Conservation (phyloP, 2,113 vertebrate species). For the Edolisoma coerulescens region DNA sequence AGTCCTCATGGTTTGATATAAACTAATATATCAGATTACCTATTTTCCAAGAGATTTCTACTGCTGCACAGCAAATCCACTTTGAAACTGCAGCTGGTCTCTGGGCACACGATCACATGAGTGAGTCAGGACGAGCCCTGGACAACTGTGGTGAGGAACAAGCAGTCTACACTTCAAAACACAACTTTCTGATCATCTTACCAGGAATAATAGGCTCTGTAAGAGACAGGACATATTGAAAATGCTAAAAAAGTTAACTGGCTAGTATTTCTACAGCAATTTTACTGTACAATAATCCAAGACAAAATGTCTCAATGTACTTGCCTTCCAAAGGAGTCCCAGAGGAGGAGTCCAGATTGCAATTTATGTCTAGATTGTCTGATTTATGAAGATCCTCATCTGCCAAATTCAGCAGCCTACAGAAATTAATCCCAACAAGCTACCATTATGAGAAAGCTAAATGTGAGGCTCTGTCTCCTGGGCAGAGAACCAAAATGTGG, state of each 20-base stretch:
- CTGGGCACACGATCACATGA: fast-evolving
- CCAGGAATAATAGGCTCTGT: not conserved
- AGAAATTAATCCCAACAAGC: not conserved
- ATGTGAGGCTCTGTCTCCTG: not conserved
- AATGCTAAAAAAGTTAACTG: not conserved
- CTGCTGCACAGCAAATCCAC: not conserved
- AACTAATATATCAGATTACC: not conserved
- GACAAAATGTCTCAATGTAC: not conserved
- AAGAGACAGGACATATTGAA: not conserved
- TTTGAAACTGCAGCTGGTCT: not conserved
- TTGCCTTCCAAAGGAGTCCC: not conserved
- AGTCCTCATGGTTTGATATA: not conserved
- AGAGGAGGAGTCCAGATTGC: not conserved
- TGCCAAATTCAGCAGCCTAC: not conserved
- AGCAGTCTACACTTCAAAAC: not conserved
- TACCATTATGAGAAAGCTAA: not conserved
- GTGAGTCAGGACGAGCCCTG: not conserved
- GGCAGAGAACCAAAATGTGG: not conserved
- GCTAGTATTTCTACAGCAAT: not conserved
- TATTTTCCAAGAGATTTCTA: not conserved
- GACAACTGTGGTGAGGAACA: not conserved
- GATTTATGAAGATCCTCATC: constrained; percentile 12
- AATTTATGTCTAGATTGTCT: not conserved
- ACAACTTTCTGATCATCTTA: not conserved
- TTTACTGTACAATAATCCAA: not conserved